Evolutionary conservation across 2,113 vertebrate species (phyloP), one percentile per base, ranked within the genome.

Genomic region (Calidris pugnax): DNA sequence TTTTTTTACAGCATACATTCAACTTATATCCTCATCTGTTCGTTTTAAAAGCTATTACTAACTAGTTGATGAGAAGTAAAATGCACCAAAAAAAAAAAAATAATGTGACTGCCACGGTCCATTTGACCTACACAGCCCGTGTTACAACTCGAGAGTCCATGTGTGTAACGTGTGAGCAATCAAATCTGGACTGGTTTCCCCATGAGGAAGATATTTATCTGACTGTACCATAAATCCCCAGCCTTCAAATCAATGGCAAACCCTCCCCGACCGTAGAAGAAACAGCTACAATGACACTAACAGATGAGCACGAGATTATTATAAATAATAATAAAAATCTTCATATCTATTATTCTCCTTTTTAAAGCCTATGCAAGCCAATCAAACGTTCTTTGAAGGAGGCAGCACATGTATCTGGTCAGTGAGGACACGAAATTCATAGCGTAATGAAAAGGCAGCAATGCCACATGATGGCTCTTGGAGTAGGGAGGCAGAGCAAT

Each of bases 361-460:
- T 76, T 24, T n/a, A 7, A 62, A 47, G 50, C 4, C n/a, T 55
- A 74, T 1, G 17, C 3, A 66, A 48, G 5, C 12, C n/a, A 50
- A 51, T 8, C 16, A 50, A 69, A 59, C 8, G 26, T 69, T 14
- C 39, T 10, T 15, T 47, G 47, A 67, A 33, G 8, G 41, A 82
- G 76, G 45, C 21, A 63, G 37, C 39, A 63, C 14, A 19, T 21
- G 23, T 51, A 48, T 12, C 68, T 63, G 79, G 73, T 48, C 84
- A 91, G 62, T 0, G 0, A 75, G 74, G 77, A 60, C 74, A 62
- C 0, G 0, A 8, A 56, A 53, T 12, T 41, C 55, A 37, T 0
- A 14, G n/a, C 57, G 85, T 33, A 53, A 6, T 26, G 60, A 53
- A 39, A 55, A 82, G 15, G 62, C 78, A 15, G 33, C 45, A 90